Base-by-base conservation (phyloP, 2,797 vertebrate species). In the Phrynocephalus guinanensis region DNA sequence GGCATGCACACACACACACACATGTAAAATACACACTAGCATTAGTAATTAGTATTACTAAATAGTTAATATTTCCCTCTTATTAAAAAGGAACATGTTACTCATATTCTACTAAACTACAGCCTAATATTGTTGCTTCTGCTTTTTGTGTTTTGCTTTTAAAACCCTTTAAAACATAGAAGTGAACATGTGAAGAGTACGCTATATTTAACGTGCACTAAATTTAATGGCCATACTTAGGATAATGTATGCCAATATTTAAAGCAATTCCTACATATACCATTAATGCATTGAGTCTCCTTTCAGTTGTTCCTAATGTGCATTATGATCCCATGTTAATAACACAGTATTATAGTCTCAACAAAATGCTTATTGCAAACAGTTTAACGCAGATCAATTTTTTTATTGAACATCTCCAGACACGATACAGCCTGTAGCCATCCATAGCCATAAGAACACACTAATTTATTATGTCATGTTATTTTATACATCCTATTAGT, bases 321-420 rank as follows among this genome's bases (percentile, higher is more conserved):
- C 50, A 83, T 68, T 48, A 13, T 20, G n/a, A 68, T 33, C 15
- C 63, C 60, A 82, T 82, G 13, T 68, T 76, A 79, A 86, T 76
- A 79, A 86, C 20, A 63, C 3, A 87, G 26, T 13, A 50, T 67
- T 28, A 66, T 5, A 6, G 11, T 79, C 92, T 80, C 81, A 77
- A 71, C 91, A 94, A 92, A 94, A 89, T 26, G 91, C 91, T 87
- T 90, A 91, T 86, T 92, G 94, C 90, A 95, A 95, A 95, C 48
- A 94, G 89, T 93, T 94, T 87, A 71, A 95, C 94, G 80, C 91
- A 95, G 91, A 93, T 91, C 90, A 95, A 91, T 88, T 94, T 95
- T 94, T 95, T 96, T 95, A 95, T 92, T 96, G 93, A 93, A 95
- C 86, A 95, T 95, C 95, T 87, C 89, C 90, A 96, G 94, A 95